Evolutionary conservation across 2,113 vertebrate genomes (phyloP), one percentile per base, ranked within the genome.

Genomic region (Parus major): DNA sequence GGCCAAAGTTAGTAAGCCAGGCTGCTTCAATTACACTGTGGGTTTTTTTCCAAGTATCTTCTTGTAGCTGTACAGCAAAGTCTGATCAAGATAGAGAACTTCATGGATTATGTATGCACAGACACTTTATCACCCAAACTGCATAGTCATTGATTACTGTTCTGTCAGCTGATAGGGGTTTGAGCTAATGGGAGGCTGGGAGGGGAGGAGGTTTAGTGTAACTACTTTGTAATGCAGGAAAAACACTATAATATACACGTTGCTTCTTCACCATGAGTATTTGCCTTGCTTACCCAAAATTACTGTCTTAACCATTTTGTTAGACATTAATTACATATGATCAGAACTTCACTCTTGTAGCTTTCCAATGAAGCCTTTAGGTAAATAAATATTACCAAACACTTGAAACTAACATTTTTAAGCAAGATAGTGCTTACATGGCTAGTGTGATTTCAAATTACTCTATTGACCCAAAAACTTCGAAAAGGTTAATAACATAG

Each of bases 81-180:
- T 50, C 82, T 69, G 46, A 88, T 46, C 85, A 80, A 92, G 82
- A 80, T 57, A 77, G 21, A 86, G 68, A 94, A 83, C 46, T 59
- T 56, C 2, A 24, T 95, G 92, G 61, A 89, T 95, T 95, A 92
- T 82, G 50, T n/a, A 95, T 49, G 44, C 89, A 53, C 76, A 64
- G 80, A 78, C 49, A 92, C 80, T 90, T 76, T 78, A 93, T 82
- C 61, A 18, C 57, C 17, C 83, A 86, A 93, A 92, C 80, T 94
- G 82, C 94, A 92, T n/a, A 93, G 94, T 95, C 91, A 92, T 92
- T 95, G 84, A 92, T 93, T 93, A 92, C 81, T 49, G 69, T 79
- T 95, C 89, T 92, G 86, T 50, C 88, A 92, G 82, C 81, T 64
- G 81, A 84, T 46, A 61, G 0, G 17, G 6, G 55, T 65, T 47